Evolutionary conservation across 2,888 invertebrate species (phyloP).

Genomic region (Mimas tiliae): DNA sequence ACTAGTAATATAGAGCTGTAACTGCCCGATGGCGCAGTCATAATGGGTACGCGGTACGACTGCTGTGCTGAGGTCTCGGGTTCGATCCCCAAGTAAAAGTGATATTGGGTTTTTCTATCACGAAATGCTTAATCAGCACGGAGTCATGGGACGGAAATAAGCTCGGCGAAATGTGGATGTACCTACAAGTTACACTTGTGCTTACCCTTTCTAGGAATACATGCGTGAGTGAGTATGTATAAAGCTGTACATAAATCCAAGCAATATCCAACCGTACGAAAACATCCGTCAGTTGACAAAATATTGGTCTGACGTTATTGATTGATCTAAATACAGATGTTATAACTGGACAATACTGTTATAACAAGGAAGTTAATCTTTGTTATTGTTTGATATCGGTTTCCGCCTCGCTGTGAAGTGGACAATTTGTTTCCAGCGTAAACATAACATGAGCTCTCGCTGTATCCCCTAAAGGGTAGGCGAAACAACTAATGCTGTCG

Average conservation of each 20-base stretch:
- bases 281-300: conserved; percentile 37
- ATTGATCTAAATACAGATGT: conserved; percentile 35
- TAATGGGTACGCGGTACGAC: too few relatives aligned
- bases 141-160: too few relatives aligned
- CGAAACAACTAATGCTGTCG: too few relatives aligned
- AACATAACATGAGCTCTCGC: background rate
- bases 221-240: too few relatives aligned
- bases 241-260: background rate
- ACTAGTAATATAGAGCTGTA: background rate
- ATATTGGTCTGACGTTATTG: conserved; percentile 40
- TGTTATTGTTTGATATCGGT: background rate
- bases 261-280: background rate
- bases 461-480: background rate
- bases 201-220: too few relatives aligned
- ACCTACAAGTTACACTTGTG: too few relatives aligned
- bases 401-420: background rate
- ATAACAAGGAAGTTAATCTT: background rate
- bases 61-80: too few relatives aligned
- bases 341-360: conserved; percentile 32
- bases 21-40: too few relatives aligned
- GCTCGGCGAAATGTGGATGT: too few relatives aligned
- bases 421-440: background rate
- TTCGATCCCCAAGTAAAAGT: too few relatives aligned
- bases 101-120: too few relatives aligned
- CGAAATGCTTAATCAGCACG: too few relatives aligned